Evolutionary conservation across 2,797 vertebrate species (phyloP).

Genomic region (Acridotheres tristis): DNA sequence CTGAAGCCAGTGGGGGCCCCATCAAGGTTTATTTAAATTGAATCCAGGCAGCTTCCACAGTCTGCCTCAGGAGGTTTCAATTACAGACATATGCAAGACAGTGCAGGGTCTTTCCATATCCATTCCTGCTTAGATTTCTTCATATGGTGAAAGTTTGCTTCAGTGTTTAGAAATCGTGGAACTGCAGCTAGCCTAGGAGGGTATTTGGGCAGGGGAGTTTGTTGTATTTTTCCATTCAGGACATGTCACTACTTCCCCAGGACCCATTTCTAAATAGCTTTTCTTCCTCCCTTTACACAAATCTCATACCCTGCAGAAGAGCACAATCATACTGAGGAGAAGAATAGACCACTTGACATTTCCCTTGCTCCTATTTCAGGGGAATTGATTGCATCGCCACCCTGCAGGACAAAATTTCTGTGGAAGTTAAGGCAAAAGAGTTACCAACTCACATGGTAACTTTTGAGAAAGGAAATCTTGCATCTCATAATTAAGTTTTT

Average conservation of each 20-base stretch:
- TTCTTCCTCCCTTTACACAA: background rate
- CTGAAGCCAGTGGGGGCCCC: background rate
- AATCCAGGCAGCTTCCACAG: background rate
- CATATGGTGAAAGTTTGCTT: background rate
- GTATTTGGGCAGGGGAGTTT: rapidly evolving
- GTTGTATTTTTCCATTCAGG: background rate
- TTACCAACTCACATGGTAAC: background rate
- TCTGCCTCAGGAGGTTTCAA: background rate
- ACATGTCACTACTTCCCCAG: background rate
- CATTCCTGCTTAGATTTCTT: background rate
- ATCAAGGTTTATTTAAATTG: background rate
- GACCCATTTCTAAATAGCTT: background rate
- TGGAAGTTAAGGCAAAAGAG: background rate
- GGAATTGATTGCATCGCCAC: background rate
- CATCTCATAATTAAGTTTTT: background rate
- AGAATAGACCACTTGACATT: background rate
- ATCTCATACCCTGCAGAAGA: background rate
- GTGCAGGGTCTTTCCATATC: background rate
- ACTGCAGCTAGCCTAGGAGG: background rate
- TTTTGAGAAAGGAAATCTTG: background rate
- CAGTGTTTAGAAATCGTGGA: background rate
- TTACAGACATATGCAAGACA: background rate
- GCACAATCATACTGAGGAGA: background rate
- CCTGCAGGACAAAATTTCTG: background rate
- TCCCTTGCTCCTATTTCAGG: background rate